Evolutionary conservation across 2,113 vertebrate species (phyloP).

Genomic region (Calidris pugnax): DNA sequence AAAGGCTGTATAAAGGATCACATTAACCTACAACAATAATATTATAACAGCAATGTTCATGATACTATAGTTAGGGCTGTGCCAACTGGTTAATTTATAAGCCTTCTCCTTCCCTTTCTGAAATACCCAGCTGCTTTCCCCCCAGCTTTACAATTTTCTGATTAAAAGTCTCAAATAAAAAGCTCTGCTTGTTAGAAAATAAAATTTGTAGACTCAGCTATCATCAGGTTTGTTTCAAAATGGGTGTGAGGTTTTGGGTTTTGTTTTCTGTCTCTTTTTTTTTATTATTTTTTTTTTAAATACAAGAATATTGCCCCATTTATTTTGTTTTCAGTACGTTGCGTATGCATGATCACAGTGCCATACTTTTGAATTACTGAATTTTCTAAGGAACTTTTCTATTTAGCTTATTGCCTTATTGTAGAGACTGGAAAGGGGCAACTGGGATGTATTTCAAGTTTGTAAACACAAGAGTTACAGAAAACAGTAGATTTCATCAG

Average conservation of each 20-base stretch:
- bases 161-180: background rate
- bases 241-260: background rate
- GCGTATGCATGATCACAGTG: background rate
- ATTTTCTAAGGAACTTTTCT: background rate
- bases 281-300: background rate
- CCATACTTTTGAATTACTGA: background rate
- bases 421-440: background rate
- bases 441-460: background rate
- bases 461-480: background rate
- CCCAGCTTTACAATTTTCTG: background rate
- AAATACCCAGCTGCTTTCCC: background rate
- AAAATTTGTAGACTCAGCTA: background rate
- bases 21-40: slow-evolving; percentile 68
- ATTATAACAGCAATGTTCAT: slow-evolving; percentile 49
- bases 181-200: background rate
- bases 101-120: slow-evolving; percentile 6
- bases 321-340: background rate
- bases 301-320: accelerated
- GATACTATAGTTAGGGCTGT: slow-evolving; percentile 44
- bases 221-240: background rate
- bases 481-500: background rate
- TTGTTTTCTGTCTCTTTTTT: background rate
- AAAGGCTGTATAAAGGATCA: slow-evolving; percentile 51
- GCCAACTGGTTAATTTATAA: slow-evolving; percentile 47
- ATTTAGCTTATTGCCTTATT: background rate